phyloP scores from a whole-genome alignment of 2,888 invertebrate species.

The Drosophila rellima region DNA sequence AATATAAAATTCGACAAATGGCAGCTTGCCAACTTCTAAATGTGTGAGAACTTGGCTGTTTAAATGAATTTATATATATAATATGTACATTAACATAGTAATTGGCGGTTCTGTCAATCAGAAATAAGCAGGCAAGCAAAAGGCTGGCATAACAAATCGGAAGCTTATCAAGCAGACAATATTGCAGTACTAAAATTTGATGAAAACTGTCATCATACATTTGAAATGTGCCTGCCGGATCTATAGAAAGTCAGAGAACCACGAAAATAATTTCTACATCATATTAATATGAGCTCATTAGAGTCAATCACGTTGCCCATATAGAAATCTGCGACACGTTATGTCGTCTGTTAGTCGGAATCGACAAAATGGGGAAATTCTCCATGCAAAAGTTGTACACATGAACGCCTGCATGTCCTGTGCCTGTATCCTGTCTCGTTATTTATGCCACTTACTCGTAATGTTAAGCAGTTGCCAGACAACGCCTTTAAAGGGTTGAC shows the following conservation, averaged over 20 bases:
- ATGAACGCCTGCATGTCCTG: constrained; percentile 53
- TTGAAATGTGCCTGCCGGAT: constrained; percentile 61
- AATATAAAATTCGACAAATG: constrained; percentile 59
- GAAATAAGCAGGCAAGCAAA: constrained; percentile 66
- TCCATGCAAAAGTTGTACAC: constrained; percentile 73
- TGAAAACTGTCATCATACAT: constrained; percentile 7
- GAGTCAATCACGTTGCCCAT: constrained; percentile 71
- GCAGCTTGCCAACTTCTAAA: constrained; percentile 31
- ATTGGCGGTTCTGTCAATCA: constrained; percentile 74
- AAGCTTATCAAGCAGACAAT: constrained; percentile 69
- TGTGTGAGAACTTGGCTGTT: constrained; percentile 23
- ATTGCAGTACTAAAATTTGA: constrained; percentile 42
- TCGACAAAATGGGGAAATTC: constrained; percentile 38
- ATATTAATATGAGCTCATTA: constrained; percentile 69
- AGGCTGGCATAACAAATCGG: constrained; percentile 64
- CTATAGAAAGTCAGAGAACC: constrained; percentile 67
- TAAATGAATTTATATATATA: constrained; percentile 35
- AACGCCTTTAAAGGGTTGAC: no score
- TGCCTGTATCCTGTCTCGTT: constrained; percentile 12
- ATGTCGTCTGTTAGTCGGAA: constrained; percentile 21
- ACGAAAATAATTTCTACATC: constrained; percentile 77
- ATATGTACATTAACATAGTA: constrained; percentile 58
- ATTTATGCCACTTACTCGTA: no score
- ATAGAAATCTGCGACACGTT: constrained; percentile 38
- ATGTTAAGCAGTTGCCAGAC: no score